A percentile compares a stretch with the other conserved stretches of the same genome.
Evolutionary conservation across 2,797 vertebrate genomes (phyloP).

Genomic region (Semaprochilodus insignis): DNA sequence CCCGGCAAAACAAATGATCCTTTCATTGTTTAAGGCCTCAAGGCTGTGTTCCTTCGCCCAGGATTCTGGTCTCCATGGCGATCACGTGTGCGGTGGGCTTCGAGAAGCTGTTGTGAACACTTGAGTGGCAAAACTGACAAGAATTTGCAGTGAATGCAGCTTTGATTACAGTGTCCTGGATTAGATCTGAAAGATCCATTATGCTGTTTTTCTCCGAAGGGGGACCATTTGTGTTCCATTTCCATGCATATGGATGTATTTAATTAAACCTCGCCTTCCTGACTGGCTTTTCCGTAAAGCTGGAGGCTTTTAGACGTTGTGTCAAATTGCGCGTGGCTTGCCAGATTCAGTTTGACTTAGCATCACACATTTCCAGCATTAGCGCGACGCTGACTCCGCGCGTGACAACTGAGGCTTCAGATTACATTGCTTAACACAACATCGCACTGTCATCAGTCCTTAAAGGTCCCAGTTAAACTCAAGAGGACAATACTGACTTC

Average conservation of each 20-base stretch:
- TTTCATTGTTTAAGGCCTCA: slow-evolving; percentile 73
- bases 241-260: background rate
- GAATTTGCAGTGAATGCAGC: slow-evolving; percentile 72
- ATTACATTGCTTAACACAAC: slow-evolving; percentile 37
- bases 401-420: slow-evolving; percentile 36
- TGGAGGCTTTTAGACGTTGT: background rate
- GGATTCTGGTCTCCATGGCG: slow-evolving; percentile 65
- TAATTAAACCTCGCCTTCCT: background rate
- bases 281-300: background rate
- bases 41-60: slow-evolving; percentile 59
- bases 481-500: slow-evolving; percentile 64
- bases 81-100: slow-evolving; percentile 54
- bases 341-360: background rate
- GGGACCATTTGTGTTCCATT: background rate
- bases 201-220: background rate
- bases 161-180: slow-evolving; percentile 37
- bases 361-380: background rate
- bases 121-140: slow-evolving; percentile 49
- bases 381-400: slow-evolving; percentile 8
- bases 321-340: background rate
- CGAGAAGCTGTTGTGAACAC: slow-evolving; percentile 56
- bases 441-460: slow-evolving; percentile 42
- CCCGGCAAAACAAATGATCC: slow-evolving; percentile 59
- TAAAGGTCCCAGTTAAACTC: slow-evolving; percentile 29
- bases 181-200: slow-evolving; percentile 10